Evolutionary conservation across 1,140 invertebrate species (phyloP), one percentile per base, ranked within the genome.

Genomic region (Drosophila ficusphila): DNA sequence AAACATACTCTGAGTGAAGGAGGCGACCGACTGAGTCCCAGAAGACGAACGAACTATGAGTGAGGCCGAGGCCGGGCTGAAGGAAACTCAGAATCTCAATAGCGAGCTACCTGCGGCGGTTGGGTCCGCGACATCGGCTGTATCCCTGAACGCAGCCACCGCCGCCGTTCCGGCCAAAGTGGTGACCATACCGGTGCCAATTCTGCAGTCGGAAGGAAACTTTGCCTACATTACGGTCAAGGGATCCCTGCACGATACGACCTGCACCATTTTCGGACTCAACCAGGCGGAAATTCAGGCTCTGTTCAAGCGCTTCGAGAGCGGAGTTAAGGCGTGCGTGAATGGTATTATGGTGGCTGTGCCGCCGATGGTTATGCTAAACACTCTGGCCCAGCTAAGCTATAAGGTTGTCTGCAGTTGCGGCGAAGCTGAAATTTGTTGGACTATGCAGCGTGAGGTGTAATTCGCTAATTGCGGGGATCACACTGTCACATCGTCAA

Each of bases 361-460:
- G 89, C 90, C 94, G 34, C 94, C 95, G 4, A 89, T 95, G 46
- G 78, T 92, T 48, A 92, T 95, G 54, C 94, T 97, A 51, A 97
- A 96, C 89, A 93, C 95, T 19, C 90, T 96, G 65, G 93, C 94
- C 58, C 94, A 96, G 83, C 92, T 96, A 53, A 96, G 95, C 44
- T 97, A 96, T 90, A 94, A 94, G 86, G 94, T 97, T 34, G 92
- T 96, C 68, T 94, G 94, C 79, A 95, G 93, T 90, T 95, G 95
- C 62, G 96, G 96, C 18, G 96, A 96, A 89, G 92, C 94, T 11
- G 96, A 96, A 92, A 94, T 96, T 78, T 94, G 95, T 78, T 97
- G 96, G 96, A 97, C 96, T 21, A 92, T 96, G 91, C 94, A 96
- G 89, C 93, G 96, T 82, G 95, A 96, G 91, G 90, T 95, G 81